Conservation (phyloP, 2,888 invertebrate species). For the Luperina nickerlii region DNA sequence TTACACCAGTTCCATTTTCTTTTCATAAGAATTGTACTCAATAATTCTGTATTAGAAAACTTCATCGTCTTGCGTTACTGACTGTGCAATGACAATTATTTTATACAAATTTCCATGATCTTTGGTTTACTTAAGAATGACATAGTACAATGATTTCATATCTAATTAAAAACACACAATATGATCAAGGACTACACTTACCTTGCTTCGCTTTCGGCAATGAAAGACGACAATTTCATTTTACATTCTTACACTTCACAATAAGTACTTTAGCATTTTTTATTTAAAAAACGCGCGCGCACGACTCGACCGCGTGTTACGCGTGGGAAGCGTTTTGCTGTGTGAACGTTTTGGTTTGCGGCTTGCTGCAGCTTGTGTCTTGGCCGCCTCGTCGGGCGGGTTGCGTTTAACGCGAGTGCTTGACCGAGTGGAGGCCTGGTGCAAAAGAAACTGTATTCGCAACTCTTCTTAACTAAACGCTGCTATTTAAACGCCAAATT, state of each 20-base stretch:
- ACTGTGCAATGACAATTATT: slow-evolving; percentile 9
- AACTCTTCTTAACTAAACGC: slow-evolving; percentile 42
- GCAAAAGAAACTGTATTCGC: slow-evolving; percentile 61
- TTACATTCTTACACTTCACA: slow-evolving; percentile 44
- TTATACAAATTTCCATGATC: slow-evolving; percentile 23
- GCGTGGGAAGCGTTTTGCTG: slow-evolving; percentile 36
- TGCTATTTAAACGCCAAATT: slow-evolving; percentile 20
- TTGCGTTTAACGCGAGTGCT: slow-evolving; percentile 49
- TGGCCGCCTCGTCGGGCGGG: slow-evolving; percentile 31
- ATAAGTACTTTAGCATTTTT: slow-evolving; percentile 20
- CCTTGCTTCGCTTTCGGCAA: slow-evolving; percentile 37
- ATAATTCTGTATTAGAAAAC: neutral
- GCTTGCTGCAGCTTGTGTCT: slow-evolving; percentile 32
- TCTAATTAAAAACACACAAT: slow-evolving; percentile 28
- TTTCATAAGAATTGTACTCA: neutral
- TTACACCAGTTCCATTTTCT: neutral
- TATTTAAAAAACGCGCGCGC: slow-evolving; percentile 48
- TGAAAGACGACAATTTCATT: slow-evolving; percentile 14
- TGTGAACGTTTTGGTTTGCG: slow-evolving; percentile 39
- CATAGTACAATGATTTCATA: slow-evolving; percentile 36
- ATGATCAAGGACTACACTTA: slow-evolving; percentile 44
- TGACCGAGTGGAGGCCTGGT: slow-evolving; percentile 54
- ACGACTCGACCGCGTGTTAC: slow-evolving; percentile 40
- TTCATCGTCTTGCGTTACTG: neutral
- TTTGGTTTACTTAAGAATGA: slow-evolving; percentile 45